These are phyloP conservation scores for Hyperoodon ampullatus DNA, from an alignment of 2,113 vertebrate species.

Conservation along the genomic window DNA sequence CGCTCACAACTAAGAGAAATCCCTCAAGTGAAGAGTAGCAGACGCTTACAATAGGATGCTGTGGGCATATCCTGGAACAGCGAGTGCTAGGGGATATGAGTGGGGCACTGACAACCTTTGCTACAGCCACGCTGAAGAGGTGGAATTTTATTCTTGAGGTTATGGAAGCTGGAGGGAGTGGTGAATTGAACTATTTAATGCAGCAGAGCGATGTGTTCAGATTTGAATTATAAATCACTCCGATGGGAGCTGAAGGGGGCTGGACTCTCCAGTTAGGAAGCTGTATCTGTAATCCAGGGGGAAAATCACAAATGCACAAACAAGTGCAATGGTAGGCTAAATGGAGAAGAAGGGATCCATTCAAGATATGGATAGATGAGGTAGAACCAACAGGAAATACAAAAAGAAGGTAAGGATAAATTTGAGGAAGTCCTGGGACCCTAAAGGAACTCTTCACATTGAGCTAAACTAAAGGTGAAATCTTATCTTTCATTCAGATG, in stretches of 20 bases:
- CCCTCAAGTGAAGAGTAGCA: neutral
- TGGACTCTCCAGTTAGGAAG: neutral
- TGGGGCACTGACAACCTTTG: neutral
- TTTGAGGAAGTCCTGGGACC: neutral
- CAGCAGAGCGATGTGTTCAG: neutral
- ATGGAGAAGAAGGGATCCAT: neutral
- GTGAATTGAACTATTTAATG: neutral
- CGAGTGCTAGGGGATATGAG: neutral
- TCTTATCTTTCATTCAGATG: neutral
- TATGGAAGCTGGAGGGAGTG: neutral
- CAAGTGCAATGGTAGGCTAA: neutral
- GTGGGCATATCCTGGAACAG: neutral
- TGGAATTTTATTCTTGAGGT: neutral
- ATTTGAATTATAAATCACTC: slow-evolving; percentile 12
- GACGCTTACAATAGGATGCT: neutral
- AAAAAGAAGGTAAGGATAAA: neutral
- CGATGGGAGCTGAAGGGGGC: neutral
- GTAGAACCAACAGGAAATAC: neutral
- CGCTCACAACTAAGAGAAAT: slow-evolving; percentile 30
- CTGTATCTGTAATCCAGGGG: neutral
- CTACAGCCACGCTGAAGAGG: neutral
- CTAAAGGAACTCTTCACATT: neutral
- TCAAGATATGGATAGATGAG: neutral
- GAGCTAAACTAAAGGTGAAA: neutral
- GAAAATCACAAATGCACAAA: neutral